Percentiles rank a stretch among this genome's conserved stretches.
phyloP scores from a whole-genome alignment of 1,140 invertebrate genomes.

The Chlorops oryzae region DNA sequence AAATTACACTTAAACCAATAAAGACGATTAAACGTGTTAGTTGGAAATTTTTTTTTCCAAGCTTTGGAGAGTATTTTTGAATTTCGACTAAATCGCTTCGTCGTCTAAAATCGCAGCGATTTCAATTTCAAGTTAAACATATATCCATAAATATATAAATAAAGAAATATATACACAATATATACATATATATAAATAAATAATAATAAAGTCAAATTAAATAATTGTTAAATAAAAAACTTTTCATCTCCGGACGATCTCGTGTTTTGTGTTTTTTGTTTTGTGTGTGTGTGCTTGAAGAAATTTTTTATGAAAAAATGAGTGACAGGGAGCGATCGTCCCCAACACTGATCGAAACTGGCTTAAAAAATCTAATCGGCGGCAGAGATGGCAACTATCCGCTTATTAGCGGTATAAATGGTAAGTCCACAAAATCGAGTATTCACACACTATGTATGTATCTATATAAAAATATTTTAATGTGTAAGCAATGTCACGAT shows the following conservation, averaged over 20 bases:
- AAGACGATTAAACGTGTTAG: too few relatives aligned
- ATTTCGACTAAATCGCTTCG: too few relatives aligned
- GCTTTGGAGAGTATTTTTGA: too few relatives aligned
- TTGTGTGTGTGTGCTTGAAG: slow-evolving; percentile 40
- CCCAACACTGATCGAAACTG: slow-evolving; percentile 70
- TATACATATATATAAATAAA: slow-evolving; percentile 15
- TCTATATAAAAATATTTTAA: too few relatives aligned
- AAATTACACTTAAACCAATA: too few relatives aligned
- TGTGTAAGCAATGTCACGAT: too few relatives aligned
- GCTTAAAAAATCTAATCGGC: slow-evolving; percentile 71
- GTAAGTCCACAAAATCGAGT: slow-evolving; percentile 57
- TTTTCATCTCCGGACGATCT: too few relatives aligned
- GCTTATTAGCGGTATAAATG: slow-evolving; percentile 62
- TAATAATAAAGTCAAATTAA: slow-evolving; percentile 17
- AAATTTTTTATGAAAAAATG: slow-evolving; percentile 54
- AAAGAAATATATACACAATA: not conserved
- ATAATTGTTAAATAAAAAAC: not conserved
- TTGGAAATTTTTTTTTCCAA: too few relatives aligned
- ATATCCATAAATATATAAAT: not conserved
- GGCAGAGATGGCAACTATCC: slow-evolving; percentile 69
- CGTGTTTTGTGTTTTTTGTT: slow-evolving; percentile 18
- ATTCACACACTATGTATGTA: too few relatives aligned
- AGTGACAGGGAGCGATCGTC: slow-evolving; percentile 72
- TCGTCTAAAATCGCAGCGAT: too few relatives aligned
- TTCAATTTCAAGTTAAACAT: too few relatives aligned